Conservation (phyloP, 2,888 invertebrate genomes). For the Patella pellucida region DNA sequence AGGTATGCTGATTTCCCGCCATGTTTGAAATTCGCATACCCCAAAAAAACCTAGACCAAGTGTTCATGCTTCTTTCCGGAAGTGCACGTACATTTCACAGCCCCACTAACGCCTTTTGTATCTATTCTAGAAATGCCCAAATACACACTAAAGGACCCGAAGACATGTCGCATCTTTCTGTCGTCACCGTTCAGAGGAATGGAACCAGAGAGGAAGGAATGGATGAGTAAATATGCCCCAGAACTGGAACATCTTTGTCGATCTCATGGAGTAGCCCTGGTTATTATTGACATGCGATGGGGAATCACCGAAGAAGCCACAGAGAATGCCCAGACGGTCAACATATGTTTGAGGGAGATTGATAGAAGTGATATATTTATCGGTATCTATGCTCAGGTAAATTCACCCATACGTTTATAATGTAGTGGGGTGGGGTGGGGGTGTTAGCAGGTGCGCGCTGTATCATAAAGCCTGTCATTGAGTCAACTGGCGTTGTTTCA, state of each 20-base stretch:
- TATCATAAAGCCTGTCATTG: no score
- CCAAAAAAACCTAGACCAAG: no score
- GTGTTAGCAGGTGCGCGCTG: no score
- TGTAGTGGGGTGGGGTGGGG: no score
- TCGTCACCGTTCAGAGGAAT: conserved; percentile 69
- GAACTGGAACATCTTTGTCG: conserved; percentile 53
- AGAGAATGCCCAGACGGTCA: conserved; percentile 54
- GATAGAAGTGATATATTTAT: conserved; percentile 62
- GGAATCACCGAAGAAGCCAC: conserved; percentile 60
- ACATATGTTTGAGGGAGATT: conserved; percentile 59
- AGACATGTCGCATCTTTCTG: conserved; percentile 57
- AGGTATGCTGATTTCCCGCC: no score
- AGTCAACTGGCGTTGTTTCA: no score
- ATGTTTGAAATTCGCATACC: no score
- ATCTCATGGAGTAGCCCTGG: conserved; percentile 52
- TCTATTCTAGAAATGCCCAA: neutral
- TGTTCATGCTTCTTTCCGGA: no score
- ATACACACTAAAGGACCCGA: conserved; percentile 44
- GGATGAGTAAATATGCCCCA: conserved; percentile 58
- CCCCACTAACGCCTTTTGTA: no score
- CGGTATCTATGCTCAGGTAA: conserved; percentile 62
- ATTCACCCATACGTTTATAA: neutral
- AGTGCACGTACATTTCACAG: no score
- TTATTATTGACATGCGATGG: conserved; percentile 64
- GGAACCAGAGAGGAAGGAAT: conserved; percentile 64